phyloP scores from a whole-genome alignment of 2,888 invertebrate genomes.

The Apodemia mormo region DNA sequence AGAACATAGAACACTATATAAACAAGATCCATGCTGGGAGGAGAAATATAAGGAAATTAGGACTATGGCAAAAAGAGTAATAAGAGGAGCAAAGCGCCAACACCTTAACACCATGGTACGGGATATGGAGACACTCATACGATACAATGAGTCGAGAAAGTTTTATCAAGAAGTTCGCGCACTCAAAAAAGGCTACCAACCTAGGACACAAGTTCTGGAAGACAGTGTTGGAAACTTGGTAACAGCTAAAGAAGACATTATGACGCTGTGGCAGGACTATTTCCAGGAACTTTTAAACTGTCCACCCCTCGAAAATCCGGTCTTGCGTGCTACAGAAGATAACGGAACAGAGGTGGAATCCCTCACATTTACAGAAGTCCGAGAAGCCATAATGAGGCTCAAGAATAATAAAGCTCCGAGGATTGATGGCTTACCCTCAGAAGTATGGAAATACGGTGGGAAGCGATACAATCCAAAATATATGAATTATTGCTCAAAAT shows the following conservation, averaged over 20 bases:
- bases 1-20: too few relatives aligned
- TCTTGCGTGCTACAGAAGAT: not conserved
- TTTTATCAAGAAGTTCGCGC: not conserved
- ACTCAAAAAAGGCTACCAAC: not conserved
- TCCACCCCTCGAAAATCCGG: not conserved
- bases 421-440: not conserved
- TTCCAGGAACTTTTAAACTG: not conserved
- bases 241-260: not conserved
- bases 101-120: too few relatives aligned
- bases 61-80: too few relatives aligned
- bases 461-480: too few relatives aligned
- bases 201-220: not conserved
- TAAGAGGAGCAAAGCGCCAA: too few relatives aligned
- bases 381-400: not conserved
- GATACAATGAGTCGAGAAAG: not conserved
- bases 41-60: too few relatives aligned
- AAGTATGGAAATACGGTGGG: too few relatives aligned
- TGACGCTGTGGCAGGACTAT: not conserved
- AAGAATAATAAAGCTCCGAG: slow-evolving; percentile 17
- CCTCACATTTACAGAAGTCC: too few relatives aligned
- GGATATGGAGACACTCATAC: not conserved
- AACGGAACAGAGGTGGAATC: too few relatives aligned
- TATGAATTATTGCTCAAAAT: too few relatives aligned
- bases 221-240: not conserved
- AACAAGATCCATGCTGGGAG: too few relatives aligned